Evolutionary conservation across 2,113 vertebrate genomes (phyloP).

Genomic region (Balaeniceps rex): DNA sequence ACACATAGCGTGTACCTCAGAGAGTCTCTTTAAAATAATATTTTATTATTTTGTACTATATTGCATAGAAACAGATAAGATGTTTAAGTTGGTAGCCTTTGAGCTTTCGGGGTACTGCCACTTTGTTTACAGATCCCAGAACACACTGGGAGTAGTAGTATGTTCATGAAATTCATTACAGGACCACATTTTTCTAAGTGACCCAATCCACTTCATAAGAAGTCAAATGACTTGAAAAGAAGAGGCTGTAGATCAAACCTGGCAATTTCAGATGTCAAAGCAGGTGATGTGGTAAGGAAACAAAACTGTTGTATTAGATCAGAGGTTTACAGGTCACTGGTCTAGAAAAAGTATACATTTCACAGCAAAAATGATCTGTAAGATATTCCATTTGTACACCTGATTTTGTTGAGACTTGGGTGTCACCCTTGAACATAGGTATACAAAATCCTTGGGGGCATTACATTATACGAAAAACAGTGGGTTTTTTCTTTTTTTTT

Average conservation of each 20-base stretch:
- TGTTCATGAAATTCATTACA: neutral
- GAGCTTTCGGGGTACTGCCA: neutral
- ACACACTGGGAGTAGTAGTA: neutral
- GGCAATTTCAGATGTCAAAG: neutral
- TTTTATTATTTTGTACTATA: neutral
- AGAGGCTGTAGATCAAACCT: neutral
- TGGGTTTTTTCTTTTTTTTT: accelerated
- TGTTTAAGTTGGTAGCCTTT: neutral
- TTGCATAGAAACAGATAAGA: neutral
- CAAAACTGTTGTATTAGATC: neutral
- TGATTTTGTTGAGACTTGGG: neutral
- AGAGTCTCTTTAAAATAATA: neutral
- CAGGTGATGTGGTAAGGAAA: neutral
- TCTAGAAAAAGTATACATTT: neutral
- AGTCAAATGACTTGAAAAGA: neutral
- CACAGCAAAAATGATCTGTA: neutral
- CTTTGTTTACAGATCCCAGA: neutral
- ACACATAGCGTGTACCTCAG: accelerated
- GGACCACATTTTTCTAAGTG: neutral
- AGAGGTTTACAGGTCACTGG: neutral
- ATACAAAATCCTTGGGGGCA: neutral
- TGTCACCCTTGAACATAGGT: neutral
- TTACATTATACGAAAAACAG: neutral
- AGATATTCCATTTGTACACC: neutral
- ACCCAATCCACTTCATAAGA: neutral